Evolutionary conservation across 2,888 invertebrate genomes (phyloP).

Genomic region (Balanococcus diminutus): DNA sequence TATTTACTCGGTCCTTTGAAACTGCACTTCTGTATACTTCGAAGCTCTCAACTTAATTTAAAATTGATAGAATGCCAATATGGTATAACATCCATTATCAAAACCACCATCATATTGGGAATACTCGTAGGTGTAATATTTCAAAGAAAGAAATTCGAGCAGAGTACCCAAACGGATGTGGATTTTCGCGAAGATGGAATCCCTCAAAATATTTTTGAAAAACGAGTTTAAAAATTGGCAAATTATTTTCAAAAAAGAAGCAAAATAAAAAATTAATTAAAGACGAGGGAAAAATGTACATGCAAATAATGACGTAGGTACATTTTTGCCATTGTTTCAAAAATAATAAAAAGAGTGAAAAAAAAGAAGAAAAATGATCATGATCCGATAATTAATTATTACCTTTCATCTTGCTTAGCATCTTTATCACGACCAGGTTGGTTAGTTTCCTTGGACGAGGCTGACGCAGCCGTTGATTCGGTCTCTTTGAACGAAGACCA

Average conservation of each 20-base stretch:
- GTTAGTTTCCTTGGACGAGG: constrained; percentile 23
- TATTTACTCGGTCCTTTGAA: neutral
- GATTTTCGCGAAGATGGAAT: no score
- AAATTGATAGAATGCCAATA: neutral
- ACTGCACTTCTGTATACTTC: neutral
- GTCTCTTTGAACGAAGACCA: constrained; percentile 47
- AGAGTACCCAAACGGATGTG: no score
- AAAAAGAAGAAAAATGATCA: no score
- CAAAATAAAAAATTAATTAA: neutral
- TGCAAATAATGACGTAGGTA: neutral
- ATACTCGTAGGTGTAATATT: neutral
- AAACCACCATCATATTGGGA: no score
- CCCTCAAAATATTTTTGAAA: no score
- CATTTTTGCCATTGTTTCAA: neutral
- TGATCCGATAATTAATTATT: no score
- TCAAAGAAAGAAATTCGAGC: neutral
- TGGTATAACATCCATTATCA: neutral
- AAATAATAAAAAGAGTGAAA: no score
- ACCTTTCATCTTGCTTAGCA: constrained; percentile 45
- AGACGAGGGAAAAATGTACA: neutral
- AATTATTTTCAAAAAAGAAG: neutral
- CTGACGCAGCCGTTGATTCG: constrained; percentile 24
- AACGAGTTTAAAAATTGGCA: no score
- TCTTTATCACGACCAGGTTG: neutral
- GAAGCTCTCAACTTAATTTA: neutral